Evolutionary conservation across 2,113 vertebrate species (phyloP), one percentile per base, ranked within the genome.

Genomic region (Phaethornis superciliosus): DNA sequence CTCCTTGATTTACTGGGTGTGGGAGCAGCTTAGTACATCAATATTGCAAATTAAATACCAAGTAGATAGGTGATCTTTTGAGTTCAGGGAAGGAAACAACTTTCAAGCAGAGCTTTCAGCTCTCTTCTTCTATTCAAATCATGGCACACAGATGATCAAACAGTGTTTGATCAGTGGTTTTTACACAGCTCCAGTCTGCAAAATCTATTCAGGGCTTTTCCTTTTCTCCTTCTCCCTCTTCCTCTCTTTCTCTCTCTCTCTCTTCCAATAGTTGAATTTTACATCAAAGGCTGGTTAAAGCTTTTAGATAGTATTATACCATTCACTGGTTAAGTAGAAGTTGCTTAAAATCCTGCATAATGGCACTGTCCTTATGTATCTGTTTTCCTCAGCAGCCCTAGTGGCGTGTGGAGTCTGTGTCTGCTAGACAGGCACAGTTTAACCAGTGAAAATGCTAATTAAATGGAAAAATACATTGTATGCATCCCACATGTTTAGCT

Each of bases 1-100:
- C 42, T 80, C 54, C 33, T 71, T 94, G 87, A 95, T 95, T 93
- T 95, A 94, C 77, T 71, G 44, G 58, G 32, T 75, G 24, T 22
- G 6, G 3, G 52, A 84, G 49, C 58, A 78, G 49, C 68, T 93
- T 63, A 80, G 63, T 26, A 74, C 56, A 77, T 91, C 67, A 47
- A 20, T 67, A 72, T 49, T 88, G 76, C 65, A 80, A 81, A 93
- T 86, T 77, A 93, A 93, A 87, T 67, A 75, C 77, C 33, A 81
- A 81, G 46, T 0, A 3, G 54, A 51, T 54, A 85, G 51, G 70
- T 95, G 89, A 95, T 77, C 83, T 90, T 94, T 72, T 28, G 58
- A 64, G 44, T 56, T 81, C 1, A 1, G 84, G 60, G 42, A 89
- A 82, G 60, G 64, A 64, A 93, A 76, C 24, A 89, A 47, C 32